Conservation (phyloP, 2,113 vertebrate genomes). For the Scytalopus superciliaris region DNA sequence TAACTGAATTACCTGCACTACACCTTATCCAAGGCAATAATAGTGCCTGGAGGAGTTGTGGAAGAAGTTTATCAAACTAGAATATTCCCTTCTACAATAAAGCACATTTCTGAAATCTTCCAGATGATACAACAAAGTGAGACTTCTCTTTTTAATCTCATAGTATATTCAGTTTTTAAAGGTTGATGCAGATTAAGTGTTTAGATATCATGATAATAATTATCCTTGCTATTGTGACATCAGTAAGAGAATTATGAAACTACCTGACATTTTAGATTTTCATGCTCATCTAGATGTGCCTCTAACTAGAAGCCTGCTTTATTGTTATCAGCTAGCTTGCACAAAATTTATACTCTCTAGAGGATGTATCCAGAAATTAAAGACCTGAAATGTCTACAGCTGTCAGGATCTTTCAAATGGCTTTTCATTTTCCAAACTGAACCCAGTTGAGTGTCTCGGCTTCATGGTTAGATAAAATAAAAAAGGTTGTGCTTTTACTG, state of each 20-base stretch:
- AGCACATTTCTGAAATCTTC: not conserved
- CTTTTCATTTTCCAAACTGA: not conserved
- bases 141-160: not conserved
- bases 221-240: not conserved
- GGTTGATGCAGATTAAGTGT: accelerated
- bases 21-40: not conserved
- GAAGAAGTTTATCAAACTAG: not conserved
- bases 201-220: not conserved
- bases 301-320: not conserved
- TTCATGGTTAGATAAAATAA: not conserved
- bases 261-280: not conserved
- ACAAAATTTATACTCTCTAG: not conserved
- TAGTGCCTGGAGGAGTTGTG: not conserved
- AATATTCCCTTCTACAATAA: not conserved
- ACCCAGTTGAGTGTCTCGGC: not conserved
- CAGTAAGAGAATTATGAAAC: not conserved
- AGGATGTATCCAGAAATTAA: not conserved
- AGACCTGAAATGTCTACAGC: not conserved
- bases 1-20: not conserved
- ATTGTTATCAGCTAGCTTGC: not conserved
- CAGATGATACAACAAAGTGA: not conserved
- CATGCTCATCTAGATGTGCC: not conserved
- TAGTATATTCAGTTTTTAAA: not conserved
- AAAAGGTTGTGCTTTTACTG: not conserved
- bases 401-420: not conserved